A percentile compares a stretch with the other conserved stretches of the same genome.
These are phyloP conservation scores for Macrosiphum euphorbiae DNA, from an alignment of 2,888 invertebrate species.

Conservation along the genomic window DNA sequence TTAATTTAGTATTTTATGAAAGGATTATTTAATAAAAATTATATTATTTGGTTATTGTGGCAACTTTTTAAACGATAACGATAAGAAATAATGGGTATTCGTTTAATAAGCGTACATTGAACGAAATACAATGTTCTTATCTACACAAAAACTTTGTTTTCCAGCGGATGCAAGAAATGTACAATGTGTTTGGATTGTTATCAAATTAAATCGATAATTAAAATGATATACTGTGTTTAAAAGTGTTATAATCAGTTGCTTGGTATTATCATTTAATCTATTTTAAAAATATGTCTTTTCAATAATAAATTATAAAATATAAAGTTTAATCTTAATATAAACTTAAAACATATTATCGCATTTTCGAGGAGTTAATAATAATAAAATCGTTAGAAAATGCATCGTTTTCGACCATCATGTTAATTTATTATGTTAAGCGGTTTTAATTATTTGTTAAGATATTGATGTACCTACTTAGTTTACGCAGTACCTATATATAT, in stretches of 20 bases:
- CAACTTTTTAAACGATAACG: neutral
- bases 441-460: neutral
- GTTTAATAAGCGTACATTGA: neutral
- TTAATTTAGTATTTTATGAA: neutral
- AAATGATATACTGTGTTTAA: neutral
- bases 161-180: neutral
- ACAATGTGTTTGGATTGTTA: neutral
- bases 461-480: neutral
- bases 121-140: neutral
- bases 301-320: neutral
- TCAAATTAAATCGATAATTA: neutral
- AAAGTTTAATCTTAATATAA: neutral
- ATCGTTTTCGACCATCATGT: neutral
- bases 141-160: neutral
- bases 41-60: neutral
- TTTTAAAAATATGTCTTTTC: neutral
- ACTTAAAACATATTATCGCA: neutral
- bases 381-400: neutral
- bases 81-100: neutral
- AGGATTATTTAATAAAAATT: neutral
- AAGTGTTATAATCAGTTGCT: neutral
- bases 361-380: neutral
- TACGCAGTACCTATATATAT: neutral
- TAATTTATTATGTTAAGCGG: neutral
- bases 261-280: neutral